Percentiles rank a stretch among this genome's conserved stretches.
phyloP scores from a whole-genome alignment of 2,888 invertebrate species.

The Acleris laterana region DNA sequence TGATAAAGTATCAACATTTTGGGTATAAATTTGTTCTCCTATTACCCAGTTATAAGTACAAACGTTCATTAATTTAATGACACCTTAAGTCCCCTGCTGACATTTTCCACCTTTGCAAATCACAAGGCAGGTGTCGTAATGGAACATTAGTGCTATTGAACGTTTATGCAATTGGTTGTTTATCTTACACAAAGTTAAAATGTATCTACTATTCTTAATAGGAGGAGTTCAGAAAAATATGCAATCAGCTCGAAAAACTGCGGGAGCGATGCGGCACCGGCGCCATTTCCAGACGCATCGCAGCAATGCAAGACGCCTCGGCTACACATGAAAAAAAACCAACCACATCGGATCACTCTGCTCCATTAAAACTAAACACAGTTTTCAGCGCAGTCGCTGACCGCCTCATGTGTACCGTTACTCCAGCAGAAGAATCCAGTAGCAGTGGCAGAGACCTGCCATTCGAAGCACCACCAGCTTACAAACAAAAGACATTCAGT shows the following conservation, averaged over 20 bases:
- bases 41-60: no score
- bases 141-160: not conserved
- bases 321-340: conserved; percentile 82
- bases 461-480: conserved; percentile 76
- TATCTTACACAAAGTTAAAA: not conserved
- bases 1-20: no score
- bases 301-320: conserved; percentile 93
- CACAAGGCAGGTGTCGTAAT: no score
- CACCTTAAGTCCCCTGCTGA: no score
- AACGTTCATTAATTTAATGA: no score
- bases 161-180: no score
- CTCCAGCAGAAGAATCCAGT: conserved; percentile 79
- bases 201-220: conserved; percentile 52
- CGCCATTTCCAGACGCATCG: conserved; percentile 89
- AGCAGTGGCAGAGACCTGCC: conserved; percentile 78
- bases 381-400: conserved; percentile 82
- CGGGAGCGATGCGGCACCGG: conserved; percentile 91
- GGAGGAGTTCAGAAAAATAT: conserved; percentile 93
- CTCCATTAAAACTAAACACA: conserved; percentile 78
- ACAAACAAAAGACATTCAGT: conserved; percentile 79
- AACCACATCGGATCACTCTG: conserved; percentile 75
- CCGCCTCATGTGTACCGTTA: conserved; percentile 79
- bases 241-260: conserved; percentile 91
- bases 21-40: no score
- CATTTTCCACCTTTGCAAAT: no score